phyloP scores from a whole-genome alignment of 1,140 invertebrate genomes.

The Hydropsyche tenuis region DNA sequence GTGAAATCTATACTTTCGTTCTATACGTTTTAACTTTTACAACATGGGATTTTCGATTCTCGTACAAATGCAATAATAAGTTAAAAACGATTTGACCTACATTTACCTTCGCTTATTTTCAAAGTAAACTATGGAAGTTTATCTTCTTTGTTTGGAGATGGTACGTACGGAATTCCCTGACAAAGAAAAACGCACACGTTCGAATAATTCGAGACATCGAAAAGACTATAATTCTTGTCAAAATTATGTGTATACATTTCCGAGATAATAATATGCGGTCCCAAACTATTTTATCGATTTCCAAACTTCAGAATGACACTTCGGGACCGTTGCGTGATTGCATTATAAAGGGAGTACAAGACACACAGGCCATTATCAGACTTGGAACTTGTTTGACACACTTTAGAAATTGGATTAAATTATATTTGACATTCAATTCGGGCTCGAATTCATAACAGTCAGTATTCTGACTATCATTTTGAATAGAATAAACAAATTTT shows the following conservation, averaged over 20 bases:
- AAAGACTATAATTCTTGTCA: neutral
- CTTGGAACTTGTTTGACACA: conserved; percentile 12
- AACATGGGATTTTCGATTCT: too few relatives aligned
- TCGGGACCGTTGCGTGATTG: conserved; percentile 26
- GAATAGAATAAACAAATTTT: too few relatives aligned
- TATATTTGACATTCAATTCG: conserved; percentile 10
- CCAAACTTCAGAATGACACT: conserved; percentile 28
- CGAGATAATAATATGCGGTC: neutral
- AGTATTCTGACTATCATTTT: too few relatives aligned
- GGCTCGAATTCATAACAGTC: neutral
- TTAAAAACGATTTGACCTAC: conserved; percentile 4
- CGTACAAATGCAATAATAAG: neutral
- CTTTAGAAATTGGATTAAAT: conserved; percentile 12
- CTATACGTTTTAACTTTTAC: too few relatives aligned
- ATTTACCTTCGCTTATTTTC: neutral
- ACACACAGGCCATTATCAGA: conserved; percentile 29
- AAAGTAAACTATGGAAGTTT: conserved; percentile 13
- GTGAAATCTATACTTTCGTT: too few relatives aligned
- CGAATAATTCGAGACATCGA: neutral
- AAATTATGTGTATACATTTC: neutral
- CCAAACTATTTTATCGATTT: conserved; percentile 19
- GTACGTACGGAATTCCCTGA: neutral
- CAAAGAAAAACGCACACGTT: neutral
- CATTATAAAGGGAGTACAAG: conserved; percentile 31
- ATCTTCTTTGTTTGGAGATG: neutral